Percentiles rank a stretch among this genome's conserved stretches.
Conservation (phyloP, 2,888 invertebrate species). For the Agrilus biguttatus region DNA sequence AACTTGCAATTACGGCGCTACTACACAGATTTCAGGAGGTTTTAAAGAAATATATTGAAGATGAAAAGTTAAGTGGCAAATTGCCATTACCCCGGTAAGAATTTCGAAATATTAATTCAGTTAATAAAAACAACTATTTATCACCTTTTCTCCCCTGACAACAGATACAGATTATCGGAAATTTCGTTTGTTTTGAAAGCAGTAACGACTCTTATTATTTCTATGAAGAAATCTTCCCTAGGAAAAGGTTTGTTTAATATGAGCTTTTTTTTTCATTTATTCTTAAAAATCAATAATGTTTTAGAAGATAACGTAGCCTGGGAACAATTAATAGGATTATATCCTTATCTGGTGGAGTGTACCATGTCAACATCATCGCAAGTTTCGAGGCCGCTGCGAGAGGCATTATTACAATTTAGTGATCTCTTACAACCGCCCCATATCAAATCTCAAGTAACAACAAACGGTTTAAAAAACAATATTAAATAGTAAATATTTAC, state of each 20-base stretch:
- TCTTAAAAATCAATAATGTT: constrained; percentile 16
- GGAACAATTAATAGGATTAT: constrained; percentile 84
- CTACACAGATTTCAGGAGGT: constrained; percentile 89
- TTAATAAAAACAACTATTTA: constrained; percentile 1
- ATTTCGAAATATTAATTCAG: background rate
- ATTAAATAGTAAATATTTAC: background rate
- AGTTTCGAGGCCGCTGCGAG: constrained; percentile 64
- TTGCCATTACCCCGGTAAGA: constrained; percentile 67
- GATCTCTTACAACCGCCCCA: constrained; percentile 59
- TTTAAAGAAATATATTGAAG: constrained; percentile 71
- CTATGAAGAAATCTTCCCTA: constrained; percentile 82
- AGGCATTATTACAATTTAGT: constrained; percentile 78
- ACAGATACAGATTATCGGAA: constrained; percentile 82
- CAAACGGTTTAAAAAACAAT: constrained; percentile 11
- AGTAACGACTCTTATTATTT: constrained; percentile 78
- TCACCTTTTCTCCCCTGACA: background rate
- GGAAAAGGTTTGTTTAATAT: constrained; percentile 50
- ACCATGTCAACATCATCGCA: constrained; percentile 67
- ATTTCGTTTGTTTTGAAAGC: constrained; percentile 93
- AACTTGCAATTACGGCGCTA: constrained; percentile 80
- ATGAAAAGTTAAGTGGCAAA: constrained; percentile 69
- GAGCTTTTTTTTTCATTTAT: background rate
- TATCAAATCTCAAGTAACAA: constrained; percentile 7
- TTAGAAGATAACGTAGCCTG: constrained; percentile 79
- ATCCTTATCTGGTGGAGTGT: constrained; percentile 79